Base-by-base conservation (phyloP, 2,113 vertebrate species). In the Oriolus oriolus region DNA sequence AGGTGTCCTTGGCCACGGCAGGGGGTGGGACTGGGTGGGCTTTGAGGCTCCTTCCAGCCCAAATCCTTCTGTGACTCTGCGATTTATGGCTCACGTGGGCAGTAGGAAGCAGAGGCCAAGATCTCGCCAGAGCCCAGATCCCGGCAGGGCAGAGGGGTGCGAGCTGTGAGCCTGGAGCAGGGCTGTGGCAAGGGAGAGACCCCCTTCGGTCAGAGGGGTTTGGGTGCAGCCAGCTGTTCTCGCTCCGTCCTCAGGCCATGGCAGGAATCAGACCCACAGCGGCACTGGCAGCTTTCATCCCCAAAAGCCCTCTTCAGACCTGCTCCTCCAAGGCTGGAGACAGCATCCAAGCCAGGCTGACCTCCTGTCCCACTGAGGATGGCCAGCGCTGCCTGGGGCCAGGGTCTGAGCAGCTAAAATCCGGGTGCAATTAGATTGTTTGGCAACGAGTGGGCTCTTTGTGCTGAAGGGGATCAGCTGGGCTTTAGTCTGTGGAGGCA, bases 301-400 rank as follows among this genome's bases (percentile, higher is more conserved):
- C 13, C 23, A 7, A 11, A 47, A 88, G 44, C 0, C 35, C 63
- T 64, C 26, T 10, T 37, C 41, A 76, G n/a, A 5, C 1, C 13
- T 7, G 3, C 3, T 61, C 15, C 70, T 70, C 20, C 31, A 47
- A 42, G 52, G 70, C 66, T 45, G 35, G 16, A 49, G 49, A 13
- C 21, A 5, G 10, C 5, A 6, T 6, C 35, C 3, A 16, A 45
- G 52, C 10, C 69, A 70, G 31, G 16, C 75, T n/a, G 23, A 33
- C 23, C 64, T 52, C 41, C 45, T 20, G 20, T 65, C 81, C 71
- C 16, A 4, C 59, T 0, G 1, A 31, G 45, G 21, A 9, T 1
- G 6, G 16, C 15, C 3, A 0, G 26, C 0, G 0, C 27, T 63
- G 47, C 75, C 65, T 22, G 44, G 35, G 59, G 59, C 31, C 61